A percentile compares a stretch with the other conserved stretches of the same genome.
phyloP scores from a whole-genome alignment of 2,113 vertebrate genomes.

The Oreochromis aureus region DNA sequence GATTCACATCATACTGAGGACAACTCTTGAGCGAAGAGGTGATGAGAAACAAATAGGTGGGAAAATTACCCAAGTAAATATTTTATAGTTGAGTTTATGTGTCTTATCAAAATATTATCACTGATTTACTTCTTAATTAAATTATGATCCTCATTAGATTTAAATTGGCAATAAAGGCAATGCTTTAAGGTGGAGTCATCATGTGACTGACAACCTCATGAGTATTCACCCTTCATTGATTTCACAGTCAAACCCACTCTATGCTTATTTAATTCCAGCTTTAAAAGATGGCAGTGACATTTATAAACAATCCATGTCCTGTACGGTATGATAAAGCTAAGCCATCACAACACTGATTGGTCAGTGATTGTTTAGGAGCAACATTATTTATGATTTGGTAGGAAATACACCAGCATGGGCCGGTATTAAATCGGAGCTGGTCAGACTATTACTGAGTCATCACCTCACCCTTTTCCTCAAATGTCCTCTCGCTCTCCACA shows the following conservation, averaged over 20 bases:
- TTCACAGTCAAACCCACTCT: background rate
- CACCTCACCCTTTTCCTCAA: accelerated
- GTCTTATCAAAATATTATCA: background rate
- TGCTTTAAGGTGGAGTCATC: background rate
- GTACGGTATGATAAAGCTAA: background rate
- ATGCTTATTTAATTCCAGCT: background rate
- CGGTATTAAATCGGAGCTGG: background rate
- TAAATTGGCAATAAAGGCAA: background rate
- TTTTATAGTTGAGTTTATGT: background rate
- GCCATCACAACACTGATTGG: background rate
- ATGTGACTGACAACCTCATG: background rate
- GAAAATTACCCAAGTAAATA: background rate
- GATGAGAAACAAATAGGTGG: background rate
- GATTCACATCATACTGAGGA: background rate
- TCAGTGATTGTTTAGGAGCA: background rate
- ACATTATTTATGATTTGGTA: background rate
- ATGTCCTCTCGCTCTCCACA: accelerated
- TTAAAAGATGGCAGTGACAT: background rate
- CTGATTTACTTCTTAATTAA: background rate
- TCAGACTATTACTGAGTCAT: background rate
- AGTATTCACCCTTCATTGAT: background rate
- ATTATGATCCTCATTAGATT: background rate
- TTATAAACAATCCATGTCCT: background rate
- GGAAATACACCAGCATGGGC: background rate
- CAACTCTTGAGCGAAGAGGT: background rate